Percentiles rank a stretch among this genome's conserved stretches.
phyloP scores from a whole-genome alignment of 2,797 vertebrate genomes.

The Yasuhikotakia modesta region DNA sequence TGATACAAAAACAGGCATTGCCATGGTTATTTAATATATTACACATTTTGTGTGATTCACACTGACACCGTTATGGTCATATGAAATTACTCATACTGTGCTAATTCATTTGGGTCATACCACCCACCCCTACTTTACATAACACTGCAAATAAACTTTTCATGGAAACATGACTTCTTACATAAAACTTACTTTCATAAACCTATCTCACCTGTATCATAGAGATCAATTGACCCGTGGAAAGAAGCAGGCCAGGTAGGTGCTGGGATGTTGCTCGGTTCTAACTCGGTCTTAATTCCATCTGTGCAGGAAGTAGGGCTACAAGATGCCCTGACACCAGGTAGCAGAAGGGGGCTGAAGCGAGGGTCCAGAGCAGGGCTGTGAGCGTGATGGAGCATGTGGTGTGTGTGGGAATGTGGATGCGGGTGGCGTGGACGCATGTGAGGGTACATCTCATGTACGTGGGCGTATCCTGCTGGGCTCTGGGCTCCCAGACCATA shows the following conservation, averaged over 20 bases:
- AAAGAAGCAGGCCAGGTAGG: constrained; percentile 89
- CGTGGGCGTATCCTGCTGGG: constrained; percentile 83
- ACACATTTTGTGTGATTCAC: no score
- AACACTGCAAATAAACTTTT: background rate
- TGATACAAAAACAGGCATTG: no score
- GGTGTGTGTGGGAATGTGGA: constrained; percentile 76
- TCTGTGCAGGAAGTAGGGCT: constrained; percentile 82
- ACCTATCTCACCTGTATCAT: constrained; percentile 84
- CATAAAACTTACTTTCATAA: background rate
- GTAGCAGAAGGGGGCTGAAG: constrained; percentile 89
- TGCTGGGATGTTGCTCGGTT: constrained; percentile 73
- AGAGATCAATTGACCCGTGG: constrained; percentile 90
- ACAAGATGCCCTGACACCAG: constrained; percentile 79
- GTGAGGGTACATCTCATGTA: constrained; percentile 87
- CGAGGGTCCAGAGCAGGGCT: constrained; percentile 83
- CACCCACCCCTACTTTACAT: background rate
- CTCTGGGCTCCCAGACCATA: constrained; percentile 89
- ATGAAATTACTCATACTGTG: no score
- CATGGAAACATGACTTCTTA: background rate
- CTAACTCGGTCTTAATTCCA: constrained; percentile 83
- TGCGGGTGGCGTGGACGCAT: constrained; percentile 76
- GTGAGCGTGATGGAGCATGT: constrained; percentile 78
- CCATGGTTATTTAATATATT: no score
- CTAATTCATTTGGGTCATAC: no score
- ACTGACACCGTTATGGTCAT: no score